Base-by-base conservation (phyloP, 2,888 invertebrate species). In the Hartigia nigra region DNA sequence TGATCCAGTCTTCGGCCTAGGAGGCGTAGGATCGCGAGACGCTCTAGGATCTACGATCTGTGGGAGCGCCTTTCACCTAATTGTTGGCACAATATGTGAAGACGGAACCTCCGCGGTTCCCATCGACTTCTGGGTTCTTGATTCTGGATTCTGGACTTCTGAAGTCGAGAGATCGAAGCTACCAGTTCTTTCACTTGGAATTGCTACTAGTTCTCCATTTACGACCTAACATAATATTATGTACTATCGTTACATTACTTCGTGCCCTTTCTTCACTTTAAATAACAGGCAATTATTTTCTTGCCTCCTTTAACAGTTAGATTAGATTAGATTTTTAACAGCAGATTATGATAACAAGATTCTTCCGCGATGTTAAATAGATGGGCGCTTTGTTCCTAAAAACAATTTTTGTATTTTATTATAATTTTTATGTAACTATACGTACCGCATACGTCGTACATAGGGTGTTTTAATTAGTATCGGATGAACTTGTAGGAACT, bases 61-160 rank as follows among this genome's bases (percentile, higher is more conserved):
- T 91, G 90, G 90, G 90, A 90, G 90, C 88, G 90, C 91, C 91
- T 91, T 91, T 91, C 91, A 91, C 91, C 91, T 90, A 91, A 91
- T 91, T 91, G 90, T 91, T 90, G 88, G 88, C 87, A 90, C 90
- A 91, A 91, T 91, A 91, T 91, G 91, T 89, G 91, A 91, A 91
- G 90, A 89, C 85, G 85, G 86, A 88, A 88, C 88, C 90, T 87
- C 88, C 86, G 86, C 84, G 88, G 91, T 91, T 91, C 91, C 91
- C 91, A 91, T 88, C 88, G 87, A 88, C 88, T 82, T 83, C 79
- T 79, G 77, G 74, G 32, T 55, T 55, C 55, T 55, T 23, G 55
- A 55, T 55, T 55, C 55, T 55, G 9, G 55, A 55, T 23, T 55
- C 39, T 55, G 39, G 39, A 23, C 39, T 55, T 9, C 55, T 23